Evolutionary conservation across 2,113 vertebrate genomes (phyloP), one percentile per base, ranked within the genome.

Genomic region (Argyrosomus japonicus): DNA sequence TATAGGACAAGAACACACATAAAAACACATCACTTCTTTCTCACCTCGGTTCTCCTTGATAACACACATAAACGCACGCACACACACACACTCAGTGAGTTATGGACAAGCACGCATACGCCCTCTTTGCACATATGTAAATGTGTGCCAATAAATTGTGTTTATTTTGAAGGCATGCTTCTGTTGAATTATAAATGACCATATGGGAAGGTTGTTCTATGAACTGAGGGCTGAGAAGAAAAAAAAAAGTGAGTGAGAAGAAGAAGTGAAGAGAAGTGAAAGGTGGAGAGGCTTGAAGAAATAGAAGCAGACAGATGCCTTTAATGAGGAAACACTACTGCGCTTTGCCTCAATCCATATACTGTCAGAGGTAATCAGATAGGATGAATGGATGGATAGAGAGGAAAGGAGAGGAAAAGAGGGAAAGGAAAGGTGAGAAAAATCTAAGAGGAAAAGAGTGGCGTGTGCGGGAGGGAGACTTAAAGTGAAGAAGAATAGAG

Each of bases 141-240:
- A 94, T 89, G 74, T 74, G 78, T 75, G 80, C 88, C 82, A 92
- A 89, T 90, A 79, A 89, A 83, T 82, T 77, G 29, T 77, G 90
- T 89, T 91, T 91, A 91, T 93, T 93, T 89, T 91, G 91, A 89
- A 90, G 81, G 85, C 82, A 73, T 7, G 87, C 83, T 68, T 84
- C 85, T 92, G 83, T 78, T 94, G 91, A 93, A 94, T 94, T 92
- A 91, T 93, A 92, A 93, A 94, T 94, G 93, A 93, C 90, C 94
- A 94, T 94, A 93, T 95, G 93, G 93, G 85, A 79, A 70, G 62
- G 64, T 77, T 85, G 85, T 77, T 88, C 56, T 82, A 68, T 84
- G 81, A 89, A 86, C 58, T 48, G 77, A 75, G 43, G 40, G 71
- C 25, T 36, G 68, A 67, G 54, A 57, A 63, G 68, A 47, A 78